phyloP scores from a whole-genome alignment of 2,113 vertebrate genomes.

The Sciurus niger region DNA sequence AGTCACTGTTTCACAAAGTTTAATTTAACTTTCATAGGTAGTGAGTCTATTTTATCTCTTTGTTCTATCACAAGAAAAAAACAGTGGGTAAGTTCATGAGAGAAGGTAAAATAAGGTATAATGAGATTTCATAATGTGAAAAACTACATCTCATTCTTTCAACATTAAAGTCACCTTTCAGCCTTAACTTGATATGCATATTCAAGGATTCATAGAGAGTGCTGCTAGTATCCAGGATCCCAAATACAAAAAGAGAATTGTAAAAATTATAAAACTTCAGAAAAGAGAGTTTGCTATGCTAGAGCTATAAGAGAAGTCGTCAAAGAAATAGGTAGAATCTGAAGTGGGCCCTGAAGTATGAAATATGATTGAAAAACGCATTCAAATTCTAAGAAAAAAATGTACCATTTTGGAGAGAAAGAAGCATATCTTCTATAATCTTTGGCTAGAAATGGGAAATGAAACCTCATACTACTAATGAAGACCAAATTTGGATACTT shows the following conservation, averaged over 20 bases:
- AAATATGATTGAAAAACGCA: neutral
- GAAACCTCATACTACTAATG: neutral
- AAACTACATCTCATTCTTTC: neutral
- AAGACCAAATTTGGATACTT: conserved; percentile 1
- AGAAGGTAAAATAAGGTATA: neutral
- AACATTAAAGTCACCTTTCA: conserved; percentile 5
- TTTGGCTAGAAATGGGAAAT: neutral
- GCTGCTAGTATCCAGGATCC: neutral
- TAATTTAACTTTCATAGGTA: neutral
- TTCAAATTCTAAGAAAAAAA: neutral
- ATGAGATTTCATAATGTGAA: conserved; percentile 17
- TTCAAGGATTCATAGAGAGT: conserved; percentile 7
- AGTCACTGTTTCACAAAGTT: neutral
- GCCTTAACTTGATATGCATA: neutral
- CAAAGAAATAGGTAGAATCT: neutral
- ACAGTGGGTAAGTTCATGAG: neutral
- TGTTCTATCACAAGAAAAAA: neutral
- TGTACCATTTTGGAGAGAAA: neutral
- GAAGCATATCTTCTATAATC: neutral
- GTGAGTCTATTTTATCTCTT: neutral
- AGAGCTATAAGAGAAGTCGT: conserved; percentile 12
- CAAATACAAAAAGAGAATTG: conserved; percentile 12
- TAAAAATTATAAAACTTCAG: neutral
- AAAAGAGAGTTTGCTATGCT: neutral
- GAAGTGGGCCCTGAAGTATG: neutral